These are phyloP conservation scores for Stomatorhinus ivindoensis DNA, from an alignment of 2,113 vertebrate species.

Conservation along the genomic window DNA sequence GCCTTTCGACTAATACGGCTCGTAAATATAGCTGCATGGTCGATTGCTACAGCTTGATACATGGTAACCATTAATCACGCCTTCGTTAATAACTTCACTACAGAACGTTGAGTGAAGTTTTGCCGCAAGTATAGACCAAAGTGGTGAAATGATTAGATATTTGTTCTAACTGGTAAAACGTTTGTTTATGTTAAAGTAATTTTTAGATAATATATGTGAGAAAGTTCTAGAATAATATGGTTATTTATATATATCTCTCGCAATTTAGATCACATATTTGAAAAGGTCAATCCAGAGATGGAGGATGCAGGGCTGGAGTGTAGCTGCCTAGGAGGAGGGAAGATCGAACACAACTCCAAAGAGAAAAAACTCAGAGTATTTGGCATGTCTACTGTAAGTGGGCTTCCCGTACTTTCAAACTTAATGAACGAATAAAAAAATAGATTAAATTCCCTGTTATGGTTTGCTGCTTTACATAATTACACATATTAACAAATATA, in stretches of 20 bases:
- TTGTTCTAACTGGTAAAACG: not conserved
- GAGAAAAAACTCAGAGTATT: slow-evolving; percentile 77
- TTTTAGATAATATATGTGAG: not conserved
- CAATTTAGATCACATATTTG: slow-evolving; percentile 78
- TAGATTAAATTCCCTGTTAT: not conserved
- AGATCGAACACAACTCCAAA: slow-evolving; percentile 75
- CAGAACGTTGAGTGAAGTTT: not conserved
- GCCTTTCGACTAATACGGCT: not conserved
- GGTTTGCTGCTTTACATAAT: not conserved
- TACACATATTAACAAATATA: not conserved
- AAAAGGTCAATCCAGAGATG: slow-evolving; percentile 71
- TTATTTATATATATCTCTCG: not conserved
- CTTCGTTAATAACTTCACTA: not conserved
- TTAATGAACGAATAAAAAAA: not conserved
- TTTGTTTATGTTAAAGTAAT: not conserved
- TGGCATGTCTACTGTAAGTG: slow-evolving; percentile 78
- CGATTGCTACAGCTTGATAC: not conserved
- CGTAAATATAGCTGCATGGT: not conserved
- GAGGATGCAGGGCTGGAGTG: slow-evolving; percentile 72
- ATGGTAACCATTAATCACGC: not conserved
- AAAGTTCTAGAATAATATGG: not conserved
- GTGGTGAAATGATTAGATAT: not conserved
- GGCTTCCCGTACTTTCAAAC: not conserved
- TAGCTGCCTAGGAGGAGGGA: slow-evolving; percentile 78
- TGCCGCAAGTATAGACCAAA: not conserved